phyloP scores from a whole-genome alignment of 2,797 vertebrate species.

The Allobates femoralis region DNA sequence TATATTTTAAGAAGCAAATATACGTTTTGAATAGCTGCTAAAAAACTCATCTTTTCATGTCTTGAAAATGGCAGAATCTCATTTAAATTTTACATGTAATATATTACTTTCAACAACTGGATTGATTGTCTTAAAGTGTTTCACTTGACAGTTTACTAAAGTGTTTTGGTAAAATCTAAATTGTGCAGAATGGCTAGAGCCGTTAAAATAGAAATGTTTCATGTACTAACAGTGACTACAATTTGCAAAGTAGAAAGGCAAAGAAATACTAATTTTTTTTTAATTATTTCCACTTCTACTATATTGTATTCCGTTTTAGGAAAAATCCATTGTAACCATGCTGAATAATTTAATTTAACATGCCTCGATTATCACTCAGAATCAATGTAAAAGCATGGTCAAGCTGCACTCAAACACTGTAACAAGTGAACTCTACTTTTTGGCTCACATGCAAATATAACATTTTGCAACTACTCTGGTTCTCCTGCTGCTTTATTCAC shows the following conservation, averaged over 20 bases:
- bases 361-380: too few relatives aligned
- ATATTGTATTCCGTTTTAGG: not conserved
- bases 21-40: not conserved
- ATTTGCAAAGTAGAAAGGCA: not conserved
- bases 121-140: slow-evolving; percentile 37
- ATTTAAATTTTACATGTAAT: slow-evolving; percentile 22
- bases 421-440: too few relatives aligned
- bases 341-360: too few relatives aligned
- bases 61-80: not conserved
- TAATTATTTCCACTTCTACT: not conserved
- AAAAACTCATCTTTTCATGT: not conserved
- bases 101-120: slow-evolving; percentile 9
- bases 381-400: too few relatives aligned
- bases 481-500: too few relatives aligned
- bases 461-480: too few relatives aligned
- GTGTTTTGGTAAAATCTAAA: slow-evolving; percentile 11
- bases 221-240: not conserved
- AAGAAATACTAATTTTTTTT: not conserved
- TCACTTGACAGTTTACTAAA: slow-evolving; percentile 28
- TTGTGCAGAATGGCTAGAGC: slow-evolving; percentile 1
- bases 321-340: too few relatives aligned
- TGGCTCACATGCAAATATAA: too few relatives aligned
- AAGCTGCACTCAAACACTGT: too few relatives aligned
- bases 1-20: not conserved
- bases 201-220: slow-evolving; percentile 5